Conservation (phyloP, 2,113 vertebrate genomes). For the Pungitius pungitius region DNA sequence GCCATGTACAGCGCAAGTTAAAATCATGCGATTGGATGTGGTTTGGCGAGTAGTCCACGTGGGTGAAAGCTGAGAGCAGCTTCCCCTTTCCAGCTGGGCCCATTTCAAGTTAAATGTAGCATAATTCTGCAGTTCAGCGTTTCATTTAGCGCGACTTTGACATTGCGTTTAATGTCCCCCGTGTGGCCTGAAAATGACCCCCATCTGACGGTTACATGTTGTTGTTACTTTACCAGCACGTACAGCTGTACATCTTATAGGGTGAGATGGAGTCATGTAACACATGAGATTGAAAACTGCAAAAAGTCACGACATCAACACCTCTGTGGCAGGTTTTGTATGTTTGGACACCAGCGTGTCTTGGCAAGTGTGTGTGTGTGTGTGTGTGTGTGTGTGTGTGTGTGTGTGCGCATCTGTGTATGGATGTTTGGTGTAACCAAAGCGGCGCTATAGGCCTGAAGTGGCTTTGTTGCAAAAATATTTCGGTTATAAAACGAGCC, state of each 20-base stretch:
- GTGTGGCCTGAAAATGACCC: not conserved
- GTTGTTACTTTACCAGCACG: not conserved
- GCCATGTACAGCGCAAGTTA: constrained; percentile 33
- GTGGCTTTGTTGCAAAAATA: constrained; percentile 21
- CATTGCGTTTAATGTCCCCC: not conserved
- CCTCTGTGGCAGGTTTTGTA: constrained; percentile 9
- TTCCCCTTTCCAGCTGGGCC: not conserved
- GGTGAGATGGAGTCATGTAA: constrained; percentile 7
- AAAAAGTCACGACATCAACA: constrained; percentile 16
- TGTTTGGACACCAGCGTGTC: constrained; percentile 4
- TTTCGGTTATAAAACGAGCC: constrained; percentile 66
- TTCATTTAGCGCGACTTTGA: not conserved
- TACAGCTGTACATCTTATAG: not conserved
- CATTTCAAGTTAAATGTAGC: too few relatives aligned
- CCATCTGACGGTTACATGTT: not conserved
- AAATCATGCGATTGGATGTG: constrained; percentile 40
- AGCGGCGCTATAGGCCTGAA: not conserved
- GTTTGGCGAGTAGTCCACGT: constrained; percentile 16
- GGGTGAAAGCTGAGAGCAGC: constrained; percentile 15
- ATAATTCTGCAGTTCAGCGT: not conserved
- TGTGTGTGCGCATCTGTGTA: constrained; percentile 13
- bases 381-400: not conserved
- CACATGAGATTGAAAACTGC: not conserved
- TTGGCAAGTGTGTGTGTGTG: not conserved
- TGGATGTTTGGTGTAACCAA: constrained; percentile 8